Conservation (phyloP, 2,888 invertebrate species). For the Drosophila limbata region DNA sequence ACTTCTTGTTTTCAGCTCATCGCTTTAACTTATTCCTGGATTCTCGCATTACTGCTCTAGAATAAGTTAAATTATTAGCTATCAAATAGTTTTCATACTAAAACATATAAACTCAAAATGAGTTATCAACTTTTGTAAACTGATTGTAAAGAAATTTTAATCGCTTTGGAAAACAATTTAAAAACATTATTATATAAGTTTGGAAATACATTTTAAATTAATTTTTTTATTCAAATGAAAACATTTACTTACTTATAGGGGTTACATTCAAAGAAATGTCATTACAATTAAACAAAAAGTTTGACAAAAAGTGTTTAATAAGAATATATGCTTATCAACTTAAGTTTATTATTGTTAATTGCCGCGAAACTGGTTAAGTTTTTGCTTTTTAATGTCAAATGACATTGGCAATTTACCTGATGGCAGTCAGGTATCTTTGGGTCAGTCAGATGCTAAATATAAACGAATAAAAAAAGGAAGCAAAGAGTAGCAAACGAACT, state of each 20-base stretch:
- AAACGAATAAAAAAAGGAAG: slow-evolving; percentile 29
- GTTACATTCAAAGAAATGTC: not conserved
- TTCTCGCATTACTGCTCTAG: not conserved
- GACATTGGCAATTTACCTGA: slow-evolving; percentile 26
- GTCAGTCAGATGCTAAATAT: slow-evolving; percentile 67
- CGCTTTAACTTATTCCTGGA: not conserved
- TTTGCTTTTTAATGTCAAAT: slow-evolving; percentile 11
- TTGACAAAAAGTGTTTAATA: not conserved
- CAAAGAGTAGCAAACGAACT: slow-evolving; percentile 44
- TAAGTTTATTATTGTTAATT: slow-evolving; percentile 10
- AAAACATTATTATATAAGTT: not conserved
- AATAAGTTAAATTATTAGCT: not conserved
- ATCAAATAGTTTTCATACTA: not conserved
- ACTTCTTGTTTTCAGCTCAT: not conserved
- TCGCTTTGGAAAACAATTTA: no score
- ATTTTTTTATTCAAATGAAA: no score
- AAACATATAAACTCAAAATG: no score
- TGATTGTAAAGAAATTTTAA: not conserved
- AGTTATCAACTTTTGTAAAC: no score
- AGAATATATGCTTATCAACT: not conserved
- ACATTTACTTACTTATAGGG: no score
- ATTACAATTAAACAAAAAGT: not conserved
- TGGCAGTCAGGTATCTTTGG: slow-evolving; percentile 51
- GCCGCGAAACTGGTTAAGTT: slow-evolving; percentile 11
- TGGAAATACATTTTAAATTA: no score